Conservation (phyloP, 2,797 vertebrate species). For the Helarctos malayanus region DNA sequence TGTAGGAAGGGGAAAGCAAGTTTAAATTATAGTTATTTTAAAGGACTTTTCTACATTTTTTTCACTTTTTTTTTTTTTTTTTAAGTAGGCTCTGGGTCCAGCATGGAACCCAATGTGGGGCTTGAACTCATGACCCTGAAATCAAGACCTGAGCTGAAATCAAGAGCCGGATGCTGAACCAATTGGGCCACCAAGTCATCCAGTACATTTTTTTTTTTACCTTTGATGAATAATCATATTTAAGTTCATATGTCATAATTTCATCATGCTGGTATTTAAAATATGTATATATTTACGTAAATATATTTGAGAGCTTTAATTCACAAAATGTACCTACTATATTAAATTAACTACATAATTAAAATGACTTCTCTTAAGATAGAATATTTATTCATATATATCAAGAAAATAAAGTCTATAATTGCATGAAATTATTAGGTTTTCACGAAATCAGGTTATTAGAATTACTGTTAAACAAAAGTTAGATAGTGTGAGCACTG, state of each 20-base stretch:
- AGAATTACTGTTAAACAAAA: not conserved
- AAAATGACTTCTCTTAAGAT: not conserved
- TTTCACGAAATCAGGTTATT: not conserved
- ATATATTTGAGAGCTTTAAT: not conserved
- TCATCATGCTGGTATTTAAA: not conserved
- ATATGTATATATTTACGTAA: not conserved
- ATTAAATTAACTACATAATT: not conserved
- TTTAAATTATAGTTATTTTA: not conserved
- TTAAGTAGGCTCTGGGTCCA: not conserved
- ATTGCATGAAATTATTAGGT: not conserved
- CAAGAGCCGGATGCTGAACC: not conserved
- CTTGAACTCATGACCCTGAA: not conserved
- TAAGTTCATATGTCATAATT: not conserved
- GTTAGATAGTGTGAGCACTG: not conserved
- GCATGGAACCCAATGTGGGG: not conserved
- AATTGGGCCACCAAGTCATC: not conserved
- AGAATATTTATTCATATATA: not conserved
- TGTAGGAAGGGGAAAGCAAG: not conserved
- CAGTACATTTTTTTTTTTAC: not conserved
- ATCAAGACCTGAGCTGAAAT: not conserved
- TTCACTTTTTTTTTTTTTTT: not conserved
- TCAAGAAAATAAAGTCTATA: not conserved
- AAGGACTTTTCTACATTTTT: not conserved
- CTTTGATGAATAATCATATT: not conserved
- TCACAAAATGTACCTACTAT: not conserved